Evolutionary conservation across 2,113 vertebrate genomes (phyloP).

Genomic region (Microcebus ravelobensis): DNA sequence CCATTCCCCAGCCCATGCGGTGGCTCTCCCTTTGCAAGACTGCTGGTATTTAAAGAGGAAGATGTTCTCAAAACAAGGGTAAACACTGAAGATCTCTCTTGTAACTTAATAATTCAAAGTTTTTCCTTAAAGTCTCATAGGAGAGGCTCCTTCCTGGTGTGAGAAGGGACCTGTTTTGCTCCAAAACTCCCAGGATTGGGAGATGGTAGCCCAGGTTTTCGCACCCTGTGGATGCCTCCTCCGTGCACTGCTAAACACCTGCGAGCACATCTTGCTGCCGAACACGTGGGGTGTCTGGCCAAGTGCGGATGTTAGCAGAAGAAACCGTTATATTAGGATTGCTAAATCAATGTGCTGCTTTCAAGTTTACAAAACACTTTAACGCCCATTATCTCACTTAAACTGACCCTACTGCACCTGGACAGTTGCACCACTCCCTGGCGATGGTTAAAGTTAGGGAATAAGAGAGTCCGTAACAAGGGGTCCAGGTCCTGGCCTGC

Average conservation of each 20-base stretch:
- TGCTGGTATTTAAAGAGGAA: background rate
- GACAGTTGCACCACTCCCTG: background rate
- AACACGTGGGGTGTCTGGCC: background rate
- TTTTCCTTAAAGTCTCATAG: background rate
- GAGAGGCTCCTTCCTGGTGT: background rate
- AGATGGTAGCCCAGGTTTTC: background rate
- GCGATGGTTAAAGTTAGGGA: background rate
- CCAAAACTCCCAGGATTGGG: background rate
- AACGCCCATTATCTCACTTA: constrained; percentile 26
- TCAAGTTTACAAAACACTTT: constrained; percentile 14
- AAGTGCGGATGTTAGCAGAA: background rate
- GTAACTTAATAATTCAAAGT: background rate
- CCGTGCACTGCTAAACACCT: background rate
- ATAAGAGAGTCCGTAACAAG: background rate
- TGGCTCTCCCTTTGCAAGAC: background rate
- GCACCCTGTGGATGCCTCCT: background rate
- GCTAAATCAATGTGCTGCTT: background rate
- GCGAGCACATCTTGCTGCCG: background rate
- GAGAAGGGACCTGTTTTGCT: background rate
- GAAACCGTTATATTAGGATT: background rate
- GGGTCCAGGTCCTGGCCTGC: background rate
- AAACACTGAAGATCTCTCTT: background rate
- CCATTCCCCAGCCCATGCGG: background rate
- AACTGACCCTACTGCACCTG: background rate
- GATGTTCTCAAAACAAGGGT: background rate